Conservation (phyloP, 1,140 invertebrate species). For the Homalodisca vitripennis region DNA sequence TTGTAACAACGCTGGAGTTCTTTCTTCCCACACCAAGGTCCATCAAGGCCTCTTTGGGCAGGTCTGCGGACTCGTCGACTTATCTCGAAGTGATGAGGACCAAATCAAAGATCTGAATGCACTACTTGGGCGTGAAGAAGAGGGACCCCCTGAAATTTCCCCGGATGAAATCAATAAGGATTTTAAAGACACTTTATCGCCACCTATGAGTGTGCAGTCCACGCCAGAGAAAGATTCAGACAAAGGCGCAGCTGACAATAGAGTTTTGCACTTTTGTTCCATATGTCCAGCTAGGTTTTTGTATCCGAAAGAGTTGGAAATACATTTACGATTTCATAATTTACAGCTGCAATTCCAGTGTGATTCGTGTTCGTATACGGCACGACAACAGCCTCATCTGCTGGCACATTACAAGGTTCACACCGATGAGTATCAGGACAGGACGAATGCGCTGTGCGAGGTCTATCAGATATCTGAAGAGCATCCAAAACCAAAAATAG, state of each 20-base stretch:
- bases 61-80: slow-evolving; percentile 67
- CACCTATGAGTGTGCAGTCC: neutral
- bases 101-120: slow-evolving; percentile 61
- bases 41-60: slow-evolving; percentile 69
- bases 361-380: slow-evolving; percentile 74
- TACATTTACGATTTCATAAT: slow-evolving; percentile 68
- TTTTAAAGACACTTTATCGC: neutral
- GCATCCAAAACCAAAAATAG: slow-evolving; percentile 61
- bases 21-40: slow-evolving; percentile 76
- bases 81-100: slow-evolving; percentile 60
- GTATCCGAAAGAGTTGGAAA: slow-evolving; percentile 62
- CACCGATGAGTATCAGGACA: slow-evolving; percentile 75
- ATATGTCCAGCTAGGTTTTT: slow-evolving; percentile 75
- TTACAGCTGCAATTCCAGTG: slow-evolving; percentile 64
- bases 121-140: slow-evolving; percentile 24
- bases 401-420: slow-evolving; percentile 76
- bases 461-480: slow-evolving; percentile 61
- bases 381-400: slow-evolving; percentile 66
- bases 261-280: slow-evolving; percentile 53
- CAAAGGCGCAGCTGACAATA: slow-evolving; percentile 23
- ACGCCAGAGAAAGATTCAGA: neutral
- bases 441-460: slow-evolving; percentile 68
- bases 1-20: slow-evolving; percentile 69
- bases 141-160: slow-evolving; percentile 19
- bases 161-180: slow-evolving; percentile 30